phyloP scores from a whole-genome alignment of 2,113 vertebrate species.

The Chunga burmeisteri region DNA sequence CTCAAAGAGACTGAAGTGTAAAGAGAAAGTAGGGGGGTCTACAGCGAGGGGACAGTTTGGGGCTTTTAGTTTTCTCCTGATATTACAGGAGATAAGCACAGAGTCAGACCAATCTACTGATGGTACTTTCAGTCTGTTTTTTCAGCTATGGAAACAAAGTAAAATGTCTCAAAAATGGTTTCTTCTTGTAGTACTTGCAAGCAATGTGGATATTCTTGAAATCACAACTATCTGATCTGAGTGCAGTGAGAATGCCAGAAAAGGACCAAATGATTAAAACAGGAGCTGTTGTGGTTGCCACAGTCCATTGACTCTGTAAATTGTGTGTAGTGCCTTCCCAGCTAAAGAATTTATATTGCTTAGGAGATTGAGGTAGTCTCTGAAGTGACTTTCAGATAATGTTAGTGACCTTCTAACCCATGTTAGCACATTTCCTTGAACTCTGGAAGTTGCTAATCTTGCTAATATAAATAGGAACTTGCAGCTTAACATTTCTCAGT shows the following conservation, averaged over 20 bases:
- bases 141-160: neutral
- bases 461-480: conserved; percentile 52
- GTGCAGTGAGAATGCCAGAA: neutral
- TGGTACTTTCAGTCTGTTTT: neutral
- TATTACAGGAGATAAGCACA: neutral
- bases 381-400: conserved; percentile 42
- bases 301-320: conserved; percentile 10
- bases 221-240: neutral
- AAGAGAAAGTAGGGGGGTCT: neutral
- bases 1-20: neutral
- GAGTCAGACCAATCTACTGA: neutral
- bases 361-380: neutral
- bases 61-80: neutral
- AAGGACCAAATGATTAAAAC: conserved; percentile 29
- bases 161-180: neutral
- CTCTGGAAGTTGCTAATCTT: conserved; percentile 53
- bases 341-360: conserved; percentile 21
- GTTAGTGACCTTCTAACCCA: conserved; percentile 34
- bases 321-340: conserved; percentile 26
- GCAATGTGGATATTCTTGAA: neutral
- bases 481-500: conserved; percentile 41
- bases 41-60: neutral
- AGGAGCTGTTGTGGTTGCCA: conserved; percentile 9
- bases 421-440: conserved; percentile 13
- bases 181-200: neutral